phyloP scores from a whole-genome alignment of 30 jellyfish, hydroid and myxozoan species.

The Aurelia sp. region DNA sequence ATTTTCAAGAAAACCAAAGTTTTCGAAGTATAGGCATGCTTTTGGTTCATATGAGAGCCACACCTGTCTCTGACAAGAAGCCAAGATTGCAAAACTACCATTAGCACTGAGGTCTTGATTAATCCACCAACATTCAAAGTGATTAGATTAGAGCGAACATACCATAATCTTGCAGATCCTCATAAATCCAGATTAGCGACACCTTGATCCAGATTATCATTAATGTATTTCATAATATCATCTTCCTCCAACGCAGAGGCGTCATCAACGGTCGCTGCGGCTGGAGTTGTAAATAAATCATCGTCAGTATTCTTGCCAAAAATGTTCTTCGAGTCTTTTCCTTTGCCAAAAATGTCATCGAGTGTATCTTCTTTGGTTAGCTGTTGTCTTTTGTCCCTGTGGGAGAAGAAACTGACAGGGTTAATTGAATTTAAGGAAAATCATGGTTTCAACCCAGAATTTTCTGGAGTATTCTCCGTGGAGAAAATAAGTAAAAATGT shows the following conservation, averaged over 20 bases:
- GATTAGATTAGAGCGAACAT: no score
- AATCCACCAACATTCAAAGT: no score
- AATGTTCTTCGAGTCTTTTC: constrained; percentile 18
- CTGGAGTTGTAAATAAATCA: constrained; percentile 33
- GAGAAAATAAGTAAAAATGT: no score
- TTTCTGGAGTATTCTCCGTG: no score
- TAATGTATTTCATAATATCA: constrained; percentile 53
- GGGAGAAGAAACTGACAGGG: neutral
- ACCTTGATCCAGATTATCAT: constrained; percentile 37
- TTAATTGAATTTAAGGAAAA: neutral
- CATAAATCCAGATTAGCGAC: constrained; percentile 35
- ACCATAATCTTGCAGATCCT: neutral
- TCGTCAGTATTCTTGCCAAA: constrained; percentile 51
- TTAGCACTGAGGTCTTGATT: no score
- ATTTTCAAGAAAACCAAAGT: no score
- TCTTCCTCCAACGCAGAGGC: constrained; percentile 34
- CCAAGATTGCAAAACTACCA: no score
- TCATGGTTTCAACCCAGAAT: no score
- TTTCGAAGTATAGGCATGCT: no score
- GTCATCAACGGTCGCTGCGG: constrained; percentile 10
- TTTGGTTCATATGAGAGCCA: no score
- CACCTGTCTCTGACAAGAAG: no score
- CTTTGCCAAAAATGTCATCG: constrained; percentile 64
- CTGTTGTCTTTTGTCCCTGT: constrained; percentile 39
- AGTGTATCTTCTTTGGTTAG: constrained; percentile 34